Evolutionary conservation across 2,113 vertebrate species (phyloP).

Genomic region (Myocastor coypus): DNA sequence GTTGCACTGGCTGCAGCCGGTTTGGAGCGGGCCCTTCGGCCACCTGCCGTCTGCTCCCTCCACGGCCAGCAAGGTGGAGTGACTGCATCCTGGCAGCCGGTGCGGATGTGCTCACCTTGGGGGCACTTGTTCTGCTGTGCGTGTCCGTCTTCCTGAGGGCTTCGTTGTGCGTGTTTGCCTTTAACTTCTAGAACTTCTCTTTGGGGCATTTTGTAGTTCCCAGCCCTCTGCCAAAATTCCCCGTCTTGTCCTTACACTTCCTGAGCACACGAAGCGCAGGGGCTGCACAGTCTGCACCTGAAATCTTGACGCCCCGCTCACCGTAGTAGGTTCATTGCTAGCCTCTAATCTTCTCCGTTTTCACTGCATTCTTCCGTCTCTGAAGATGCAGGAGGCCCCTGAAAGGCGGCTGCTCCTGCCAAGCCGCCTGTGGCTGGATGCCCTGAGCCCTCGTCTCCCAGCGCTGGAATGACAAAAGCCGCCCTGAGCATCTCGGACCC

Average conservation of each 20-base stretch:
- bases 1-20: rapidly evolving
- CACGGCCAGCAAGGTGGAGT: neutral
- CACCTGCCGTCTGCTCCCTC: too few relatives aligned
- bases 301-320: neutral
- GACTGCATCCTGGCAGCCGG: neutral
- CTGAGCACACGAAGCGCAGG: neutral
- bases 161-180: neutral
- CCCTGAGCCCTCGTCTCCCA: too few relatives aligned
- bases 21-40: neutral
- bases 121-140: neutral
- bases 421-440: rapidly evolving
- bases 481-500: neutral
- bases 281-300: neutral
- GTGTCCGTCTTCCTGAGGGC: neutral
- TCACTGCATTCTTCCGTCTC: neutral
- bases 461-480: neutral
- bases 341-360: neutral
- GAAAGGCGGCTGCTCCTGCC: too few relatives aligned
- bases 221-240: neutral
- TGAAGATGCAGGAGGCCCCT: rapidly evolving
- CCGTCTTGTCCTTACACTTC: neutral
- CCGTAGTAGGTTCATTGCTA: neutral
- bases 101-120: rapidly evolving
- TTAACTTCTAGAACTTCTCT: neutral
- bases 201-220: neutral